Evolutionary conservation across 1,140 invertebrate genomes (phyloP), one percentile per base, ranked within the genome.

Genomic region (Drosophila chauvacae): DNA sequence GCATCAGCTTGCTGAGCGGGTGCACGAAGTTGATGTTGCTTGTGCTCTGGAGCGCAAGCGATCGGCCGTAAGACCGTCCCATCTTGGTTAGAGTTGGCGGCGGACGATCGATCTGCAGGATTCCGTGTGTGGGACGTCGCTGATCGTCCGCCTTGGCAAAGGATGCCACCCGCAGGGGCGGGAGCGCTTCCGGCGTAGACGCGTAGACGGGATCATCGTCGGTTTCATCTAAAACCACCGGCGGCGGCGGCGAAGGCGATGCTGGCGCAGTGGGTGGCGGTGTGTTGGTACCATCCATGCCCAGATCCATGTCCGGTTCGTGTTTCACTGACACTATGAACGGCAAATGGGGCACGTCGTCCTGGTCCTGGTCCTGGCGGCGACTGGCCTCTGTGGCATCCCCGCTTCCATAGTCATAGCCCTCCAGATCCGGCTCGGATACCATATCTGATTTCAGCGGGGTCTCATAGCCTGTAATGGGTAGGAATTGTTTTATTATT

Each of bases 1-100:
- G n/a, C 77, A 90, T 90, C 10, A 90, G 37, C 33, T 90, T 90
- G 44, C 65, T 90, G 6, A 68, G 62, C 5, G 85, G 85, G 57
- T 90, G 85, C 37, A 81, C 85, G 35, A 90, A 90, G 26, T 74
- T 90, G 2, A 90, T 91, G 51, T 56, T 83, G 35, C 69, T 91
- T 0, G 74, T 91, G 73, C 69, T 82, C 7, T 80, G 71, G 2
- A 91, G 44, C 16, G 84, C 48, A 65, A 87, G 23, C n/a, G 66
- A 80, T 11, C 77, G 23, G 23, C 23, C 23, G 23, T 23, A 3
- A 23, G 23, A 3, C 45, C 55, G 59, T 2, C 56, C 61, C 42
- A 57, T 33, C 53, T 78, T 76, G 28, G 48, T 64, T 1, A 78
- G 56, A 23, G 73, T 47, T 1, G 61, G 61, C 16, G 68, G 53